Evolutionary conservation across 2,888 invertebrate species (phyloP).

Genomic region (Plemyria rubiginata): DNA sequence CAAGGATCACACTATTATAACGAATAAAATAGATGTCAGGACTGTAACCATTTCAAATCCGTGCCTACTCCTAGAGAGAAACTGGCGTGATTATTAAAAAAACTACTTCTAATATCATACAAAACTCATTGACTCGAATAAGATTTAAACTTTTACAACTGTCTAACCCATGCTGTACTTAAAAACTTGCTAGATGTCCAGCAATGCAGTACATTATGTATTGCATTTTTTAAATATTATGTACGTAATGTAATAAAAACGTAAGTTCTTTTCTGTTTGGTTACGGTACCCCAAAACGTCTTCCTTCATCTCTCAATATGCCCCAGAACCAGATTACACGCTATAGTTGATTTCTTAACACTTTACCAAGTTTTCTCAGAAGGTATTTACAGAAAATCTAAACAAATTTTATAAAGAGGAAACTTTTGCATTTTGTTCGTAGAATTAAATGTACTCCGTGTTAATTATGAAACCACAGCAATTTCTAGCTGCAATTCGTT

Average conservation of each 20-base stretch:
- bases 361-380: no score
- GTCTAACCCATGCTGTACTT: neutral
- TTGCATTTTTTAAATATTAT: slow-evolving; percentile 8
- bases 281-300: neutral
- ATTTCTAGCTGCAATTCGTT: no score
- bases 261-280: neutral
- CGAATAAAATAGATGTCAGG: no score
- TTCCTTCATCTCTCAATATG: neutral
- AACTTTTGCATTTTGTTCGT: no score
- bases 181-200: neutral
- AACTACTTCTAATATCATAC: neutral
- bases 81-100: no score
- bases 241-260: slow-evolving; percentile 5
- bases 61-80: no score
- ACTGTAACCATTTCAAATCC: no score
- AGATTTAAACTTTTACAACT: neutral
- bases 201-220: neutral
- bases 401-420: no score
- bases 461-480: no score
- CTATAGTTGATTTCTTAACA: neutral
- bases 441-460: no score
- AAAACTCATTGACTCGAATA: neutral
- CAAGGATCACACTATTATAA: no score
- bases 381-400: no score
- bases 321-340: neutral